These are phyloP conservation scores for Blastobasis adustella DNA, from an alignment of 2,888 invertebrate genomes.

Conservation along the genomic window DNA sequence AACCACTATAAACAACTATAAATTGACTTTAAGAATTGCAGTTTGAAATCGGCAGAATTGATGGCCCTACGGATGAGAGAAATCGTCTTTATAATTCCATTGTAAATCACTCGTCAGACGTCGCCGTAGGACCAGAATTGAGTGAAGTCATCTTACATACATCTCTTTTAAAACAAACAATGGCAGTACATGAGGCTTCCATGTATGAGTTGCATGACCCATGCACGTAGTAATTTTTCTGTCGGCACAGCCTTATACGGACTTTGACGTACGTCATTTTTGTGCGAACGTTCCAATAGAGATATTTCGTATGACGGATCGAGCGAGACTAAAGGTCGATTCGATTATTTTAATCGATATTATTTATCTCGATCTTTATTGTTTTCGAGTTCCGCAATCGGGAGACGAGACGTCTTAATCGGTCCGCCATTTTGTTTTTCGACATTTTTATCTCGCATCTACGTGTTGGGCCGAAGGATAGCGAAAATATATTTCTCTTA, in stretches of 20 bases:
- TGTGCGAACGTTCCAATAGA: conserved; percentile 31
- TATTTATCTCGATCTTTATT: conserved; percentile 59
- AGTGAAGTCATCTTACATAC: conserved; percentile 39
- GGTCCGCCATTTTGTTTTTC: conserved; percentile 37
- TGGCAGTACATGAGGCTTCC: conserved; percentile 20
- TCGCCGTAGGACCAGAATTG: conserved; percentile 29
- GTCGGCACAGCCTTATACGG: neutral
- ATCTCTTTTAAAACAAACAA: conserved; percentile 45
- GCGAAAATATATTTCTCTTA: neutral
- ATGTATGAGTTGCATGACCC: neutral
- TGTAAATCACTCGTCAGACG: conserved; percentile 30
- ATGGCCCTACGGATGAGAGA: no score
- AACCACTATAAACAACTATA: no score
- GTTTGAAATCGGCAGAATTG: no score
- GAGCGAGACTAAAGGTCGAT: conserved; percentile 46
- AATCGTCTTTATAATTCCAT: neutral
- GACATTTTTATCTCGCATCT: conserved; percentile 36
- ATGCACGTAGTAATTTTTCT: no score
- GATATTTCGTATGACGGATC: conserved; percentile 51
- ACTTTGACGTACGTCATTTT: conserved; percentile 37
- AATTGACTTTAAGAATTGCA: no score
- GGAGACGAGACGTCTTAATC: conserved; percentile 53
- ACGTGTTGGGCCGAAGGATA: conserved; percentile 2
- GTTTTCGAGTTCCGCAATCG: conserved; percentile 47
- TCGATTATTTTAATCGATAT: conserved; percentile 63